Evolutionary conservation across 2,888 invertebrate genomes (phyloP), one percentile per base, ranked within the genome.

Genomic region (Zaprionus bogoriensis): DNA sequence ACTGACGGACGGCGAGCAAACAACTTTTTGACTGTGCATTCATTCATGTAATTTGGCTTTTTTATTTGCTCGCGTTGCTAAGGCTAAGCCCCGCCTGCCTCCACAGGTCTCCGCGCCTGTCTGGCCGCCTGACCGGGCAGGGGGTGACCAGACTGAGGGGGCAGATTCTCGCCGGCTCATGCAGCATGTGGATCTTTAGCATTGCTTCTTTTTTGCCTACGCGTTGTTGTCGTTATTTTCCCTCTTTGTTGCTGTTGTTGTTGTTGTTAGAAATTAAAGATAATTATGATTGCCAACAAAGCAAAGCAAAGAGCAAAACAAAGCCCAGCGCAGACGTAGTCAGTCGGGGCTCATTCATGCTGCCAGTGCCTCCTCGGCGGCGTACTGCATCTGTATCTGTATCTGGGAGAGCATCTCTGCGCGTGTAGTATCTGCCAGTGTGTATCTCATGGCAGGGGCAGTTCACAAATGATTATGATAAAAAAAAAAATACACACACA

Each of bases 261-360:
- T 23, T 52, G 30, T 45, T 48, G 51, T 59, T 45, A 39, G 44
- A 62, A 77, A 80, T 80, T 77, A 74, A 80, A 77, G 77, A 77
- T 77, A 77, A 77, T 77, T 77, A 81, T 77, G 77, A 77, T 77
- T 80, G 75, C 81, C 74, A 68, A 42, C 79, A 71, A 10, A n/a
- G 27, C 1, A 4, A 38, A 22, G 4, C 41, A 27, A 5, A 38
- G n/a, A 14, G 25, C 42, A 23, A 52, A 36, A 65, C 48, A 41
- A 32, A 51, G 25, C 58, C 54, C 65, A 54, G 45, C 55, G 25
- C 45, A 48, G 59, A 5, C n/a, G n/a, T 22, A 23, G 32, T n/a
- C n/a, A n/a, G n/a, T n/a, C 47, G 17, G 32, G 61, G 79, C 79
- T 76, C 73, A 76, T 75, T 79, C 75, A 78, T 72, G 63, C 64